Evolutionary conservation across 2,888 invertebrate genomes (phyloP), one percentile per base, ranked within the genome.

Genomic region (Sminthurides aquaticus): DNA sequence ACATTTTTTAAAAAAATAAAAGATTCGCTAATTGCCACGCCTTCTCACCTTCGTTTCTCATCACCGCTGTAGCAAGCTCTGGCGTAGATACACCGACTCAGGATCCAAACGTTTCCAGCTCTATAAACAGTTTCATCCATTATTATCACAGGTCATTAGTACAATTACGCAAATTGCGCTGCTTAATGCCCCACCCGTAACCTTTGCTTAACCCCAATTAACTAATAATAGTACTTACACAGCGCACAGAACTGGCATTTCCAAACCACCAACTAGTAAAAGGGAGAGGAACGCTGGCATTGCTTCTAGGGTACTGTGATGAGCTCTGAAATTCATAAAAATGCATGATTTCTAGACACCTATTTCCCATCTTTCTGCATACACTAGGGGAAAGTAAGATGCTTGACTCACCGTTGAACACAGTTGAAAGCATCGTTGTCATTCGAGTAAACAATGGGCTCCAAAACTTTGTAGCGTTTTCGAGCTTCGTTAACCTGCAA

Each of bases 401-500:
- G n/a, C n/a, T n/a, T n/a, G n/a, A 22, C 11, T 52, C 57, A 72
- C 75, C 77, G 70, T 70, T 81, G 81, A 49, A 79, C 75, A 70
- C 80, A 81, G 76, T 81, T 81, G 75, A 81, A 81, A 20, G 58
- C 56, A n/a, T 78, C 76, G 63, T 77, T 77, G 48, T 77, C 77
- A 25, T 76, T 75, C 67, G 78, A 77, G 75, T 81, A 81, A 79
- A 81, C 79, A 1, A 68, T 76, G 43, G 81, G 81, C 70, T 81
- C 81, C 67, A 75, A 60, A 56, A 79, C 76, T 34, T 76, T 75
- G 67, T 73, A 77, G 70, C 77, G 75, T 69, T 78, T 79, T 22
- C 79, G 71, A 25, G 78, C 78, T 49, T 71, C 72, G 5, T 75
- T 76, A 57, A 79, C 79, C 72, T 75, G 58, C 22, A 61, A 64